Evolutionary conservation across 2,113 vertebrate genomes (phyloP).

Genomic region (Manacus vitellinus): DNA sequence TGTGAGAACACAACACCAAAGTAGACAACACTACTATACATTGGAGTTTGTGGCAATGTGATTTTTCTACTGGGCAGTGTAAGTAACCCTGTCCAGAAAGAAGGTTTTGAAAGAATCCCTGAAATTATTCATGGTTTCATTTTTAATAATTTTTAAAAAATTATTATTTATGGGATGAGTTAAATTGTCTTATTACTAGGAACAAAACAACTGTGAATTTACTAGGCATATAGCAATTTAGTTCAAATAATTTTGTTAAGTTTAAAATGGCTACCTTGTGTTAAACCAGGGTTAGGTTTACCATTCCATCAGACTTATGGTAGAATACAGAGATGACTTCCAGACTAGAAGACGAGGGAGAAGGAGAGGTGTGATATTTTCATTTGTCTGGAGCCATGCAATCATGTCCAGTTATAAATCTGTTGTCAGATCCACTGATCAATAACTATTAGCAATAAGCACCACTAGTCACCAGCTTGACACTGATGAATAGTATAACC

Average conservation of each 20-base stretch:
- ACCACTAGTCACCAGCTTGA: background rate
- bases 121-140: background rate
- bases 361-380: background rate
- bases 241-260: background rate
- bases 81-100: background rate
- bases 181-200: background rate
- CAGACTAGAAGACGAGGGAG: background rate
- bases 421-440: conserved; percentile 3
- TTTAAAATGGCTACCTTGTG: background rate
- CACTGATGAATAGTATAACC: background rate
- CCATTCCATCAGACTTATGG: background rate
- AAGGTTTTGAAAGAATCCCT: background rate
- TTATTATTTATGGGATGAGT: background rate
- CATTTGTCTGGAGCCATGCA: background rate
- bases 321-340: background rate
- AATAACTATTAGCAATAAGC: conserved; percentile 16
- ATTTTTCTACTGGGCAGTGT: background rate
- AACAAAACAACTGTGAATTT: background rate
- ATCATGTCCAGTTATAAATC: background rate
- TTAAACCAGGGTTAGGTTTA: background rate
- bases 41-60: background rate
- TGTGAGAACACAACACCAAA: background rate
- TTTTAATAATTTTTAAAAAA: background rate
- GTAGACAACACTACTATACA: background rate
- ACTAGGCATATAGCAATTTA: background rate